Evolutionary conservation across 2,888 invertebrate species (phyloP), one percentile per base, ranked within the genome.

Genomic region (Tetragnatha montana): DNA sequence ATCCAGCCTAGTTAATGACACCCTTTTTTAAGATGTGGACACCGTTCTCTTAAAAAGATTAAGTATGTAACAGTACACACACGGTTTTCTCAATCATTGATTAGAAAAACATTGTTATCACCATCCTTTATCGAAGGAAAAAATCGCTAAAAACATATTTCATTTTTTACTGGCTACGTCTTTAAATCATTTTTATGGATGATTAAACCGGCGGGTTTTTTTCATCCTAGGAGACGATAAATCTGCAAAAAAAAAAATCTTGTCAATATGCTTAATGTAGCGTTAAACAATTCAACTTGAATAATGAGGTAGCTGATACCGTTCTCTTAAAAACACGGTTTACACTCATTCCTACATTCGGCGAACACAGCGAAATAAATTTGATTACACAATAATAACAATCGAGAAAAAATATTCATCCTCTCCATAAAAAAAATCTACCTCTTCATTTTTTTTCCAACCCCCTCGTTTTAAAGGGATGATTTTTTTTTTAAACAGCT

Each of bases 311-410:
- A 81, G 68, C 81, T 81, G 81, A 89, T 86, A 86, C 80, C 75
- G 47, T 75, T 74, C 73, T 84, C 69, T 89, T 70, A 85, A 89
- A 86, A 89, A 89, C 76, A 86, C 78, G 81, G 89, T 86, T 89
- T 85, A 89, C 89, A 89, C 71, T 86, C 89, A 81, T 89, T 89
- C 73, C 49, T 81, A 89, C 81, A 85, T 76, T 81, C 85, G 81
- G 85, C 81, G 76, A 89, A 89, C 89, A 81, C 60, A 19, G 73
- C 70, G 87, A 88, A 88, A 89, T 89, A 89, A 89, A 89, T 89
- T 89, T 89, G 89, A 89, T 89, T 89, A 89, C 89, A 89, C 89
- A 89, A 89, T 85, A 89, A 89, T 89, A 89, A 86, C 89, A 89
- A 89, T 89, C 75, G 35, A 2, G 60, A 79, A 51, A 73, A 83